Evolutionary conservation across 2,797 vertebrate genomes (phyloP), one percentile per base, ranked within the genome.

Genomic region (Esox lucius): DNA sequence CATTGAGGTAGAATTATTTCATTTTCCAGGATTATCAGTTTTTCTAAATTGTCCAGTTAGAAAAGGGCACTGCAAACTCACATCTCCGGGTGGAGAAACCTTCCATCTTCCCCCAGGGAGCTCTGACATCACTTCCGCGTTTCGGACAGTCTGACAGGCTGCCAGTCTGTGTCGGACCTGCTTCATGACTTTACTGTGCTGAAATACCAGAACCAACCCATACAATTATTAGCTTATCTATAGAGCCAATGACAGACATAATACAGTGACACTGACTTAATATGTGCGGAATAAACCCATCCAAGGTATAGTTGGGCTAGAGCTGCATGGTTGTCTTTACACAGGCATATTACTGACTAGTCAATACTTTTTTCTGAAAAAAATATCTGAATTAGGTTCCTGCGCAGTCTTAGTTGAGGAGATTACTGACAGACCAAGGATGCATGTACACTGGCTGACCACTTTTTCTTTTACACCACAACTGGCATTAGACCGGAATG

Each of bases 81-180:
- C 96, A 87, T 95, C 88, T 89, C 66, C 84, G 26, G 31, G 82
- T 1, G 87, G 68, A 73, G 85, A 90, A 24, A 80, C 79, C 76
- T 91, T 92, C 92, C 91, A 94, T 78, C 73, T 0, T 4, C 88
- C 91, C 0, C 88, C 84, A 0, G 94, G 93, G 81, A 94, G 90
- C 2, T 88, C 79, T 11, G 90, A 85, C 2, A 53, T 4, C 15
- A 81, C 78, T 2, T 89, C 85, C 70, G 78, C 81, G 4, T 74
- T 86, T 17, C 75, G 69, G 19, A 81, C 64, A 7, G 91, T 92
- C 86, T 87, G 95, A 91, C 92, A 87, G 48, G 95, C 92, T 0
- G 95, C 96, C 87, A 98, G 92, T 84, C 86, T 91, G 77, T 74
- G 85, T 85, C 95, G 89, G n/a, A 95, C 95, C 76, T 94, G 92